A percentile compares a stretch with the other conserved stretches of the same genome.
These are phyloP conservation scores for Gadus macrocephalus DNA, from an alignment of 2,113 vertebrate species.

Conservation along the genomic window DNA sequence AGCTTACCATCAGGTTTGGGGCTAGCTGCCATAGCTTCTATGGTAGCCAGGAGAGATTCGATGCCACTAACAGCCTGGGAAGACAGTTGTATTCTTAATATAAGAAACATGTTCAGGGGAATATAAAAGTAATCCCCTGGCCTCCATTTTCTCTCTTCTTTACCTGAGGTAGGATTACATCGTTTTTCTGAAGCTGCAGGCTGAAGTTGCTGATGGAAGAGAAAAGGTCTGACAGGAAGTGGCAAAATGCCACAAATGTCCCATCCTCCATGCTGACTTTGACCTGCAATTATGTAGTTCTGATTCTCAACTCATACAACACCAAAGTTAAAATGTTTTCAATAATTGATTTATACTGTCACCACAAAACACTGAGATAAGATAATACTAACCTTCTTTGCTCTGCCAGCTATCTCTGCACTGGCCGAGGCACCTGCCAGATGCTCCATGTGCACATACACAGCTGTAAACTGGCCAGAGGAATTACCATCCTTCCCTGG, in stretches of 20 bases:
- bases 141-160: too few relatives aligned
- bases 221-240: neutral
- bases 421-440: slow-evolving; percentile 6
- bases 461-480: neutral
- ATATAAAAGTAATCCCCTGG: neutral
- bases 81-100: slow-evolving; percentile 5
- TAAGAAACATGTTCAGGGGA: neutral
- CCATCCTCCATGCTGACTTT: too few relatives aligned
- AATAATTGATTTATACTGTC: neutral
- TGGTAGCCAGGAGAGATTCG: neutral
- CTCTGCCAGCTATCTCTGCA: slow-evolving; percentile 1
- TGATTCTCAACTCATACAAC: slow-evolving; percentile 1
- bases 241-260: too few relatives aligned
- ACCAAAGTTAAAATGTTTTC: slow-evolving; percentile 1
- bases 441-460: slow-evolving; percentile 2
- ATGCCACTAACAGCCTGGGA: slow-evolving; percentile 7
- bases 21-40: slow-evolving; percentile 2
- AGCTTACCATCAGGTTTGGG: slow-evolving; percentile 9
- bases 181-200: slow-evolving; percentile 1
- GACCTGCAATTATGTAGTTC: too few relatives aligned
- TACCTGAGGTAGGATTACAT: too few relatives aligned
- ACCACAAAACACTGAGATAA: neutral
- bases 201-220: slow-evolving; percentile 7
- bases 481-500: neutral
- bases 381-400: slow-evolving; percentile 5